Percentiles rank a stretch among this genome's conserved stretches.
These are phyloP conservation scores for Phenacoccus solenopsis DNA, from an alignment of 1,140 invertebrate species.

Conservation along the genomic window DNA sequence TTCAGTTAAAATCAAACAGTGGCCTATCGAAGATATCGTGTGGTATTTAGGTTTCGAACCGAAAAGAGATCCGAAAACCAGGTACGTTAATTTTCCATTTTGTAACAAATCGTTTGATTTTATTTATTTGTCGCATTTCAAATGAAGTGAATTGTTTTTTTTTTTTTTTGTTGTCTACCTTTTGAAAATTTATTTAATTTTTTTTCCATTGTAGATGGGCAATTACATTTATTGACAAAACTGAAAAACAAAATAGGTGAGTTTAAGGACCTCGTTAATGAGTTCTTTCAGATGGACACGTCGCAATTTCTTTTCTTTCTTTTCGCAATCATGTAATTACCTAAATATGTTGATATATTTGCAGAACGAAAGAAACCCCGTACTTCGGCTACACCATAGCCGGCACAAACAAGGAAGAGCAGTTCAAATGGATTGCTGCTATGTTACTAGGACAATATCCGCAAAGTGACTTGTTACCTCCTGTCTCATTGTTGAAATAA, in stretches of 20 bases:
- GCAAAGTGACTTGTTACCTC: slow-evolving; percentile 26
- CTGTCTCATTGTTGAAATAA: slow-evolving; percentile 7
- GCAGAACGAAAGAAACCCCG: slow-evolving; percentile 55
- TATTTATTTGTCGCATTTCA: no score
- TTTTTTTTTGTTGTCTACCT: no score
- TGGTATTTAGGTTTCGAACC: slow-evolving; percentile 72
- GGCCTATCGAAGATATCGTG: slow-evolving; percentile 61
- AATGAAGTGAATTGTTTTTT: no score
- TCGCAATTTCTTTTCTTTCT: background rate
- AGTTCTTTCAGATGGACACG: no score
- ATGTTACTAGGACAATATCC: slow-evolving; percentile 55
- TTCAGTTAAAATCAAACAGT: slow-evolving; percentile 48
- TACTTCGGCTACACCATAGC: slow-evolving; percentile 65
- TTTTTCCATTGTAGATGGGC: slow-evolving; percentile 44
- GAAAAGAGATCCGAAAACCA: slow-evolving; percentile 62
- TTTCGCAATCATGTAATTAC: background rate
- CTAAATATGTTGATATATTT: slow-evolving; percentile 22
- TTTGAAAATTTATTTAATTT: background rate
- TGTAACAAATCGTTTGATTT: no score
- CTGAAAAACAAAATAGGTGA: slow-evolving; percentile 43
- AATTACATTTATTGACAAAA: slow-evolving; percentile 59
- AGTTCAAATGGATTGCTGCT: slow-evolving; percentile 59
- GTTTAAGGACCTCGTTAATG: slow-evolving; percentile 22
- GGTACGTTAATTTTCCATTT: no score
- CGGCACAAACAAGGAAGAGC: slow-evolving; percentile 53